These are phyloP conservation scores for Amazona guildingii DNA, from an alignment of 2,113 vertebrate species.

Conservation along the genomic window DNA sequence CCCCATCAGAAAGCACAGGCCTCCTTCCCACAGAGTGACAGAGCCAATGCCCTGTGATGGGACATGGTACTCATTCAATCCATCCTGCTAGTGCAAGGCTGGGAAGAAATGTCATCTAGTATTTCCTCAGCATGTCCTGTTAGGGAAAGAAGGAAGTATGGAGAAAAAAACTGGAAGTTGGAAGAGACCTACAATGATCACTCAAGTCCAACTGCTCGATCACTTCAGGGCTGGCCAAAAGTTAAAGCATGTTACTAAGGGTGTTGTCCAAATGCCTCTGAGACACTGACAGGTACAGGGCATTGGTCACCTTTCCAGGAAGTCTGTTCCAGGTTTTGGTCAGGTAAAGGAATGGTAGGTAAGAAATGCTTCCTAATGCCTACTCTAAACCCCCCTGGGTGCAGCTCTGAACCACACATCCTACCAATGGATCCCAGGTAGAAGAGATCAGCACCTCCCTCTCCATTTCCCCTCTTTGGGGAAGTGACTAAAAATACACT, in stretches of 20 bases:
- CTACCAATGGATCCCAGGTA: background rate
- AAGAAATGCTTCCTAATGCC: background rate
- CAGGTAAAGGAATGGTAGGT: background rate
- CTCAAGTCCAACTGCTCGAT: background rate
- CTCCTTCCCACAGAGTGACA: background rate
- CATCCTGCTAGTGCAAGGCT: background rate
- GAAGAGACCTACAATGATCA: background rate
- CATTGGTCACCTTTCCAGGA: background rate
- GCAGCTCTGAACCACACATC: background rate
- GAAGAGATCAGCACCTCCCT: background rate
- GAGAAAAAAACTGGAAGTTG: background rate
- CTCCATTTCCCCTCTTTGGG: background rate
- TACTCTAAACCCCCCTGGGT: background rate
- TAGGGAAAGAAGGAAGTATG: background rate
- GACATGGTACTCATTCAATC: background rate
- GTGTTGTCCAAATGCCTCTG: background rate
- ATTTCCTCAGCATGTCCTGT: background rate
- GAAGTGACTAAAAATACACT: background rate
- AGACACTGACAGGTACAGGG: background rate
- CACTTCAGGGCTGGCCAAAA: background rate
- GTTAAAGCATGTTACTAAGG: background rate
- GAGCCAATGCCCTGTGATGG: background rate
- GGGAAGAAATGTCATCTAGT: background rate
- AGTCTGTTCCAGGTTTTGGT: background rate
- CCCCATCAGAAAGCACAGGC: background rate